A percentile compares a stretch with the other conserved stretches of the same genome.
Evolutionary conservation across 2,888 invertebrate genomes (phyloP).

Genomic region (Chouioia cunea): DNA sequence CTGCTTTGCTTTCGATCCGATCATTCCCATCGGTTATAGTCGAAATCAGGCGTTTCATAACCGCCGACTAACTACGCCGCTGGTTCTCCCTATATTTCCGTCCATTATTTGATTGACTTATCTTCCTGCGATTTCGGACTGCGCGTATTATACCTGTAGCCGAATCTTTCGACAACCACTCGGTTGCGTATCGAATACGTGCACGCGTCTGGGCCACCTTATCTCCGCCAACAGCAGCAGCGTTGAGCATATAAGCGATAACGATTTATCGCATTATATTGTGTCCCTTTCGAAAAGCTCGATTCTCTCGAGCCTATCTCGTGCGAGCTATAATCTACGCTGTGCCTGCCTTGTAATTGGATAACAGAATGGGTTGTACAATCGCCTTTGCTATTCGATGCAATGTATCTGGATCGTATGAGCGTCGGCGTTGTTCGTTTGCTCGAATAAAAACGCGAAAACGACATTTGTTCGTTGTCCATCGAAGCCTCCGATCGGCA

Average conservation of each 20-base stretch:
- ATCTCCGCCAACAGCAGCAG: conserved; percentile 21
- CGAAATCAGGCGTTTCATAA: no score
- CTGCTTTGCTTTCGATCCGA: no score
- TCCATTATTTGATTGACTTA: conserved; percentile 44
- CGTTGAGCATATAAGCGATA: conserved; percentile 49
- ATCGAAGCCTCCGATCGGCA: no score
- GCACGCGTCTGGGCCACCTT: no score
- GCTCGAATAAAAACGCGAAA: no score
- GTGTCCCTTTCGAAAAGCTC: conserved; percentile 44
- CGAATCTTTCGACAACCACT: conserved; percentile 39
- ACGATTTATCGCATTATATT: conserved; percentile 53
- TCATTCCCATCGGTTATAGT: no score
- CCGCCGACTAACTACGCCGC: no score
- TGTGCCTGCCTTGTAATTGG: neutral
- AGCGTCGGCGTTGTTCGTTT: no score
- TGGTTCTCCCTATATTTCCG: neutral
- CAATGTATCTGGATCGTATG: no score
- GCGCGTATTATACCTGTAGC: conserved; percentile 51
- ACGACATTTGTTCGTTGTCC: no score
- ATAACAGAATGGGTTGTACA: neutral
- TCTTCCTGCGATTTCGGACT: conserved; percentile 27
- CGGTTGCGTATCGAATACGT: no score
- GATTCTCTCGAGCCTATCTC: conserved; percentile 19
- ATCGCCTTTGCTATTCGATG: no score
- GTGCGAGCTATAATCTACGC: conserved; percentile 8